phyloP scores from a whole-genome alignment of 2,888 invertebrate species.

The Digitonthophagus gazella region DNA sequence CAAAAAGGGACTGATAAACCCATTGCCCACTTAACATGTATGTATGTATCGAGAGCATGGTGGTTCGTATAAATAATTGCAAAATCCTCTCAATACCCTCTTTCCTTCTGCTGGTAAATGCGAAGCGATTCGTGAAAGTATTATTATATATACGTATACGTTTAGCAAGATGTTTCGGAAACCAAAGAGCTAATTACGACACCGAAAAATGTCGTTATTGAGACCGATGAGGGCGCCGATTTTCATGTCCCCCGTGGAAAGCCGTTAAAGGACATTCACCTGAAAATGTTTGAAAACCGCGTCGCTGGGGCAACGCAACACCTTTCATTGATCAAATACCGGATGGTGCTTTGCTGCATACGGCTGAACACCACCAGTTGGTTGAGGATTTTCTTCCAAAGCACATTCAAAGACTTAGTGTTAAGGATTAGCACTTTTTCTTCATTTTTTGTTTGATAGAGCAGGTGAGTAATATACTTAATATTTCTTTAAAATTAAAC shows the following conservation, averaged over 20 bases:
- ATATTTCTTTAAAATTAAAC: not conserved
- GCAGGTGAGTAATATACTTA: slow-evolving; percentile 15
- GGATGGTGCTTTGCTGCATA: slow-evolving; percentile 42
- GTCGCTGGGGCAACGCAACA: slow-evolving; percentile 43
- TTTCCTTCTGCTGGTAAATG: not conserved
- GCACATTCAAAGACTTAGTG: slow-evolving; percentile 11
- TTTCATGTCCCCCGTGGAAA: not conserved
- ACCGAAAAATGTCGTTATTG: slow-evolving; percentile 1
- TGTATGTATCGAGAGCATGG: slow-evolving; percentile 9
- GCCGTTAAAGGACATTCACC: slow-evolving; percentile 41
- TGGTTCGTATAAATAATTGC: too few relatives aligned
- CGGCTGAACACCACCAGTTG: slow-evolving; percentile 27
- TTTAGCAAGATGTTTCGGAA: too few relatives aligned
- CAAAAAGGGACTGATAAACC: too few relatives aligned
- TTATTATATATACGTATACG: too few relatives aligned
- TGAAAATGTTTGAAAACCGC: slow-evolving; percentile 43
- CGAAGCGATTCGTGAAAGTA: slow-evolving; percentile 20
- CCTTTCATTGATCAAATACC: slow-evolving; percentile 45
- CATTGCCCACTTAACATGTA: too few relatives aligned
- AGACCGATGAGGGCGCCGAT: too few relatives aligned
- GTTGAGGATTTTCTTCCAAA: slow-evolving; percentile 16
- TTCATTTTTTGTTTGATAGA: not conserved
- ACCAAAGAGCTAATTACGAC: slow-evolving; percentile 14
- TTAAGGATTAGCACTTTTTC: not conserved
- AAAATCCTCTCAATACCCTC: too few relatives aligned